phyloP scores from a whole-genome alignment of 2,888 invertebrate species.

The Alsophila aescularia region DNA sequence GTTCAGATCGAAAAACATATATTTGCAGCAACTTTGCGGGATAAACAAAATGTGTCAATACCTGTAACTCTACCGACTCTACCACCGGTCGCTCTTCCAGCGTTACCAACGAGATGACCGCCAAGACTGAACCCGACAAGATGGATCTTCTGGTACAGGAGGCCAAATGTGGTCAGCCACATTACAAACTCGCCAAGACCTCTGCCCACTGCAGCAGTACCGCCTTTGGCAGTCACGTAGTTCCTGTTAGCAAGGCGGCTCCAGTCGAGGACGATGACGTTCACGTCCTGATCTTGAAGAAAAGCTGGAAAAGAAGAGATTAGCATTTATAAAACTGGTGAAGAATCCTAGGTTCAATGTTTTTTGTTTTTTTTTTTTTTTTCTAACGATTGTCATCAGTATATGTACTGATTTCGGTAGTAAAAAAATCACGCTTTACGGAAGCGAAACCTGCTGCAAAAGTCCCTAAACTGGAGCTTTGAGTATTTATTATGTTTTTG shows the following conservation, averaged over 20 bases:
- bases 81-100: conserved; percentile 58
- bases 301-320: conserved; percentile 51
- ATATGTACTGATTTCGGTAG: too few species aligned
- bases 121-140: conserved; percentile 77
- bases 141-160: conserved; percentile 58
- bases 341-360: too few species aligned
- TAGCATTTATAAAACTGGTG: too few species aligned
- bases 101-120: conserved; percentile 69
- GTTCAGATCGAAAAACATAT: too few species aligned
- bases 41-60: conserved; percentile 31
- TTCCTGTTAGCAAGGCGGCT: conserved; percentile 56
- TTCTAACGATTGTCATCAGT: too few species aligned
- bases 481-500: too few species aligned
- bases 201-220: conserved; percentile 53
- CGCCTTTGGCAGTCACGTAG: conserved; percentile 61
- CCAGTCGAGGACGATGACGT: conserved; percentile 77
- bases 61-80: conserved; percentile 65
- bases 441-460: too few species aligned
- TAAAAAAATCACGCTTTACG: too few species aligned
- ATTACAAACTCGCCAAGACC: conserved; percentile 57
- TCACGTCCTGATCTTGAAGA: conserved; percentile 57
- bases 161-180: conserved; percentile 53
- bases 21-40: too few species aligned
- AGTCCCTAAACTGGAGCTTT: too few species aligned
- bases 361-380: too few species aligned